These are phyloP conservation scores for Acleris literana DNA, from an alignment of 2,888 invertebrate species.

Conservation along the genomic window DNA sequence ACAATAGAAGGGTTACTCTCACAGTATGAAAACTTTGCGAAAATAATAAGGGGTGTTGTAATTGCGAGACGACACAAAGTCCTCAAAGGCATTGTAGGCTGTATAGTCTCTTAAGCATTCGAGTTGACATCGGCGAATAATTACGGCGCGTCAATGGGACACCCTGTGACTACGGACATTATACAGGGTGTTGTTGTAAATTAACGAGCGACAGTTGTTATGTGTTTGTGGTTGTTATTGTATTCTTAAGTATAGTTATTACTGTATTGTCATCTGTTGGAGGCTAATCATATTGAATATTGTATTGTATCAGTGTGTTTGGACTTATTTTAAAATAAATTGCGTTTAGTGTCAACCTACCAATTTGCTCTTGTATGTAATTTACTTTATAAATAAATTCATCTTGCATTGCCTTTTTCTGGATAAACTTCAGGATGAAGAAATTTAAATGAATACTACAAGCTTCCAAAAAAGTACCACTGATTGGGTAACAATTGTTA, in stretches of 20 bases:
- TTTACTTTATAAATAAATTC: too few relatives aligned
- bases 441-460: too few relatives aligned
- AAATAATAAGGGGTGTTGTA: constrained; percentile 78
- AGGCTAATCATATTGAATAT: too few relatives aligned
- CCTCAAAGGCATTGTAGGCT: constrained; percentile 77
- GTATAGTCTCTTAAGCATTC: constrained; percentile 76
- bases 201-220: constrained; percentile 33
- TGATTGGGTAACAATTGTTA: too few relatives aligned
- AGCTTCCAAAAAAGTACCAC: too few relatives aligned
- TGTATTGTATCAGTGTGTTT: too few relatives aligned
- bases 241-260: constrained; percentile 3
- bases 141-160: constrained; percentile 71
- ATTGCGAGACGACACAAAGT: constrained; percentile 81
- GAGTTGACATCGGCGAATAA: constrained; percentile 71
- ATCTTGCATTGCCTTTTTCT: too few relatives aligned
- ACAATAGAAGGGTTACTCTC: not conserved
- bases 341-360: too few relatives aligned
- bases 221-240: constrained; percentile 14
- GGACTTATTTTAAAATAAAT: too few relatives aligned
- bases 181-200: constrained; percentile 43
- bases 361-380: too few relatives aligned
- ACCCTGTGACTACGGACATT: constrained; percentile 50
- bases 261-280: constrained; percentile 11
- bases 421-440: too few relatives aligned
- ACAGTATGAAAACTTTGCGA: constrained; percentile 49